Conservation (phyloP, 2,113 vertebrate genomes). For the Chunga burmeisteri region DNA sequence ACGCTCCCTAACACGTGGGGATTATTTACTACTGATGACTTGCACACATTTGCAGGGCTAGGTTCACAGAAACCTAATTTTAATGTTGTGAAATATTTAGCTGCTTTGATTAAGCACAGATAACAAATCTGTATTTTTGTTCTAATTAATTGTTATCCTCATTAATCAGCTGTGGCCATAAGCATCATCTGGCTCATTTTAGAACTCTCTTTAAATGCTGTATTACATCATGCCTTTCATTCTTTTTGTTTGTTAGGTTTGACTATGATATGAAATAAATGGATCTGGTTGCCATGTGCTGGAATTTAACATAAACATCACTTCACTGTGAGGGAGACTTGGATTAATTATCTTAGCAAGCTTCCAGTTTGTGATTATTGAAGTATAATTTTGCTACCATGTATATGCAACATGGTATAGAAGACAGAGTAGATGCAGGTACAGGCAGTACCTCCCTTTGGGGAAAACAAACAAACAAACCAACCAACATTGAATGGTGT, state of each 20-base stretch:
- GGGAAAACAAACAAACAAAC: background rate
- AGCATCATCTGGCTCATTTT: conserved; percentile 11
- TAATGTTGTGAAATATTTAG: background rate
- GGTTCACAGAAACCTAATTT: background rate
- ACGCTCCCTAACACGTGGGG: background rate
- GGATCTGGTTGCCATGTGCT: conserved; percentile 19
- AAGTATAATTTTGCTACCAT: background rate
- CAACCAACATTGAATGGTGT: background rate
- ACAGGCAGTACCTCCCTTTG: background rate
- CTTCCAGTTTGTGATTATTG: background rate
- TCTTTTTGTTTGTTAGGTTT: background rate
- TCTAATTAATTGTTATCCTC: conserved; percentile 3
- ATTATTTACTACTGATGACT: background rate
- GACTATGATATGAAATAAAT: background rate
- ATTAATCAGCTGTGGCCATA: background rate
- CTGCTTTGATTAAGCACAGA: background rate
- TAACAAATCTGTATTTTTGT: background rate
- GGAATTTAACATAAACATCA: background rate
- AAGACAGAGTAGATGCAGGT: background rate
- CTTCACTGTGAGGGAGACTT: background rate
- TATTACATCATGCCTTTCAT: background rate
- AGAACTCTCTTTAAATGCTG: background rate
- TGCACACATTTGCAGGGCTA: background rate
- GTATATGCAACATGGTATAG: background rate
- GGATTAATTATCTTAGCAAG: background rate